Percentiles rank a stretch among this genome's conserved stretches.
phyloP scores from a whole-genome alignment of 2,113 vertebrate species.

The Bungarus multicinctus region DNA sequence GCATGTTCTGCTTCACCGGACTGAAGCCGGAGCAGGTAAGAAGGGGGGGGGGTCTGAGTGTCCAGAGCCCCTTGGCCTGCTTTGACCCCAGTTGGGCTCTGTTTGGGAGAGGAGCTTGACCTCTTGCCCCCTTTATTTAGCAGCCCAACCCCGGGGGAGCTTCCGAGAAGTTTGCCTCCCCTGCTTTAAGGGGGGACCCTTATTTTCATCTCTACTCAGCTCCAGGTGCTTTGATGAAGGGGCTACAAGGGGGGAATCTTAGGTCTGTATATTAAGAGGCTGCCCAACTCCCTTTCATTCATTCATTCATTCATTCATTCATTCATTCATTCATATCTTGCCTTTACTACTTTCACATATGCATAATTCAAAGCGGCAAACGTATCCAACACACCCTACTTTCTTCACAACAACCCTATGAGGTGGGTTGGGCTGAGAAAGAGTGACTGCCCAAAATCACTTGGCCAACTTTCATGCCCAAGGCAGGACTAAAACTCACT shows the following conservation, averaged over 20 bases:
- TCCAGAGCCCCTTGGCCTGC: not conserved
- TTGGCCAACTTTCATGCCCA: not conserved
- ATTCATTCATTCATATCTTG: not conserved
- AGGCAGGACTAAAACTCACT: not conserved
- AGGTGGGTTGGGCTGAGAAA: not conserved
- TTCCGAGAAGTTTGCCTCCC: not conserved
- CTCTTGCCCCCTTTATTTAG: not conserved
- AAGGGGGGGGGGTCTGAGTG: rapidly evolving
- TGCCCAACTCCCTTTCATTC: no score
- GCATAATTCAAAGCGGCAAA: not conserved
- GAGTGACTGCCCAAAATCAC: not conserved
- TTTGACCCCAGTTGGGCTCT: not conserved
- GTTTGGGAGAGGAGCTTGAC: not conserved
- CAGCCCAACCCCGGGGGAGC: not conserved
- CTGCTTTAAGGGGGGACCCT: not conserved
- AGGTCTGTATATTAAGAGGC: no score
- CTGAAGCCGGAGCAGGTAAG: slow-evolving; percentile 93
- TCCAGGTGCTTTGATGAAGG: not conserved
- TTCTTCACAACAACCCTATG: not conserved
- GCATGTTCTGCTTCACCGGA: slow-evolving; percentile 99
- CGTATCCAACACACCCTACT: not conserved
- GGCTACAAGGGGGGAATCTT: no score
- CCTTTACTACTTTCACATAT: not conserved
- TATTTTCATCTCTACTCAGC: not conserved
- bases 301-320: no score